Evolutionary conservation across 2,888 invertebrate species (phyloP), one percentile per base, ranked within the genome.

Genomic region (Troides oblongomaculatus): DNA sequence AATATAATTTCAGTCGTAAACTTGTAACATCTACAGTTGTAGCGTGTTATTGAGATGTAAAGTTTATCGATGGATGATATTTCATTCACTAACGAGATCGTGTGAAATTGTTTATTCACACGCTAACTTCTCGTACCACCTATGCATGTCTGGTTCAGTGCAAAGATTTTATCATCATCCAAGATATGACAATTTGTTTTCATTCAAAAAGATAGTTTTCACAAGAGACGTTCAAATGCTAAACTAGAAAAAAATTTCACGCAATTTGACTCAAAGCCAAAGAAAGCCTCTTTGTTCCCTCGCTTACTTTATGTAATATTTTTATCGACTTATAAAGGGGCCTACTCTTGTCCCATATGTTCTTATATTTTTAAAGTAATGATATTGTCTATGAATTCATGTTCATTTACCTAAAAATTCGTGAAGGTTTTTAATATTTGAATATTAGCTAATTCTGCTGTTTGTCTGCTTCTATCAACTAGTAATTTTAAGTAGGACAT

Each of bases 1-100:
- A 76, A 75, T 74, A 75, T 75, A 75, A 75, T 72, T 73, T 73
- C 67, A 69, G 70, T 71, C 71, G 72, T 74, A 74, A 74, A 74
- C 69, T 68, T 71, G 69, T 72, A 71, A 73, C 66, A 66, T 70
- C 46, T 68, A 68, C 66, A 65, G 65, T 64, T 57, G 60, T 70
- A 66, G 43, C 70, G 63, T 62, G 67, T 63, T 70, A 70, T 69
- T 62, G 62, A 69, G 66, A 66, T 66, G 65, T 46, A 66, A 53
- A 62, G 21, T 63, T 66, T 60, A 70, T 66, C 65, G 59, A 70
- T 64, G 64, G 25, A 69, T 69, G 64, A 62, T 69, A 61, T 46
- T 66, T 63, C 70, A 70, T 70, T 66, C 62, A 63, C 36, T 66
- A 69, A 70, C 50, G 62, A 66, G 62, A 50, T 23, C 7, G n/a